phyloP scores from a whole-genome alignment of 2,888 invertebrate genomes.

The Hemistola chrysoprasaria region DNA sequence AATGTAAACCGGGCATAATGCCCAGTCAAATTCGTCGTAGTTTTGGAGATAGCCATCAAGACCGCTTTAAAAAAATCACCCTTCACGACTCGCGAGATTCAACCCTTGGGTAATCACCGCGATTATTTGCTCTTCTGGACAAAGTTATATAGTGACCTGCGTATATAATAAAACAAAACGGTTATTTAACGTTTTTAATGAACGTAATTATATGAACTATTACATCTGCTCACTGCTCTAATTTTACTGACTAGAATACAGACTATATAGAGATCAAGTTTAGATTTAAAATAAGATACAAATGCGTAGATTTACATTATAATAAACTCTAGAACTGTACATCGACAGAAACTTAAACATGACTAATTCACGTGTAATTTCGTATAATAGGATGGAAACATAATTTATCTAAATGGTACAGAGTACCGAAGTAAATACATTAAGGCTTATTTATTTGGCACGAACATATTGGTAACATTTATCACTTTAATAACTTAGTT shows the following conservation, averaged over 20 bases:
- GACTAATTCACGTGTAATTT: slow-evolving; percentile 32
- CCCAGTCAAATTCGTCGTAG: too few relatives aligned
- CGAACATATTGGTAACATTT: slow-evolving; percentile 16
- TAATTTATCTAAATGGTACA: slow-evolving; percentile 24
- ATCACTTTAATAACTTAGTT: slow-evolving; percentile 14
- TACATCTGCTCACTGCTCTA: slow-evolving; percentile 67
- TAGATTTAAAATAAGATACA: slow-evolving; percentile 49
- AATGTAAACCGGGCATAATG: too few relatives aligned
- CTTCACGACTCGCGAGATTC: too few relatives aligned
- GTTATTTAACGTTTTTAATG: slow-evolving; percentile 77
- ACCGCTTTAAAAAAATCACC: too few relatives aligned
- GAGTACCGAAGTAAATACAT: slow-evolving; percentile 13
- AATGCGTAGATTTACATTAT: slow-evolving; percentile 33
- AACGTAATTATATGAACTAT: slow-evolving; percentile 71
- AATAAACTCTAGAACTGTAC: slow-evolving; percentile 51
- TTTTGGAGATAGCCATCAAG: too few relatives aligned
- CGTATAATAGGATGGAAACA: slow-evolving; percentile 31
- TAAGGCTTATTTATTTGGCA: slow-evolving; percentile 29
- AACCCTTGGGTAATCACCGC: too few relatives aligned
- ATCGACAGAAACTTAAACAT: slow-evolving; percentile 43
- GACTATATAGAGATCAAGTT: slow-evolving; percentile 57
- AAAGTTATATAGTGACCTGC: slow-evolving; percentile 24
- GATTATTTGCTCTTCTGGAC: too few relatives aligned
- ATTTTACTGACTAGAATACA: slow-evolving; percentile 53
- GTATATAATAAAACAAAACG: slow-evolving; percentile 42